phyloP scores from a whole-genome alignment of 2,113 vertebrate genomes.

The Noctilio leporinus region DNA sequence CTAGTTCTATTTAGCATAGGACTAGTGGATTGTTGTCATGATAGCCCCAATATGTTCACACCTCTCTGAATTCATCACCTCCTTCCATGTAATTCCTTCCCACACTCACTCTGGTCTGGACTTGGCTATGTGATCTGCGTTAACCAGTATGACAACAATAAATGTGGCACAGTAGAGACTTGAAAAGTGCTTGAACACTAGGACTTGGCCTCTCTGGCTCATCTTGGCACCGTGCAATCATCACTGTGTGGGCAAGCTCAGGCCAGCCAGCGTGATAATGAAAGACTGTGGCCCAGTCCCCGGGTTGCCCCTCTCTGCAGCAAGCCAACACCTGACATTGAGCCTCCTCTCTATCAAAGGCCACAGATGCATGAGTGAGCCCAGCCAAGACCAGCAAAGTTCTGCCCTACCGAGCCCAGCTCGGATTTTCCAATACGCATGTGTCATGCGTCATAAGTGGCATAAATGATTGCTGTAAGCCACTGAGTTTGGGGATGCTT shows the following conservation, averaged over 20 bases:
- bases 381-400: not conserved
- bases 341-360: not conserved
- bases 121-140: not conserved
- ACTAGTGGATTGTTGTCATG: not conserved
- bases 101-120: not conserved
- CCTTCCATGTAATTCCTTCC: not conserved
- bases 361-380: not conserved
- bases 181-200: not conserved
- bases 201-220: not conserved
- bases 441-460: not conserved
- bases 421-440: not conserved
- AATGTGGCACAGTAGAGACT: not conserved
- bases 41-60: not conserved
- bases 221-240: not conserved
- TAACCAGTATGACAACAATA: not conserved
- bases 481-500: not conserved
- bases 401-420: not conserved
- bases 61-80: not conserved
- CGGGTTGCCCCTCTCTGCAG: not conserved
- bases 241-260: not conserved
- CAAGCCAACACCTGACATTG: not conserved
- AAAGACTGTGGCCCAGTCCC: not conserved
- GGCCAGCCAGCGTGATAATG: not conserved
- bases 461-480: not conserved
- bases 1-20: not conserved